Percentiles rank a stretch among this genome's conserved stretches.
Conservation (phyloP, 2,113 vertebrate species). For the Pterophyllum scalare region DNA sequence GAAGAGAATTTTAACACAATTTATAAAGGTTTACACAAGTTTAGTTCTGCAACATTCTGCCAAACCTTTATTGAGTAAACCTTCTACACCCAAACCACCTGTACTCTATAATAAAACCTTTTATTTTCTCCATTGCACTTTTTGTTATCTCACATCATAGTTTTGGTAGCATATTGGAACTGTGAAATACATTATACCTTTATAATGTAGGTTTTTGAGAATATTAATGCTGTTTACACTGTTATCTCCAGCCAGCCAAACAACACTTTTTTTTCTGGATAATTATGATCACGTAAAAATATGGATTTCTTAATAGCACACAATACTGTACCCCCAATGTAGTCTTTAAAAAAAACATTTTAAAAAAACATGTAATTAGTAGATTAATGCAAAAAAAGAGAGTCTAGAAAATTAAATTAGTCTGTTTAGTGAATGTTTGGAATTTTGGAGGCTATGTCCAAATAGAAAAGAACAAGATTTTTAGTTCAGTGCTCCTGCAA, state of each 20-base stretch:
- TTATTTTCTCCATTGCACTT: too few species aligned
- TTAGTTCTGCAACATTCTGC: too few species aligned
- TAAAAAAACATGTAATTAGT: not conserved
- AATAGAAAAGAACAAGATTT: not conserved
- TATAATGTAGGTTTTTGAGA: too few species aligned
- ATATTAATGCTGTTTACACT: too few species aligned
- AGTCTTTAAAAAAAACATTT: not conserved
- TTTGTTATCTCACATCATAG: too few species aligned
- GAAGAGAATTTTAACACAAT: too few species aligned
- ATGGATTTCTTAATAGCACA: not conserved
- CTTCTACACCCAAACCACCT: not conserved
- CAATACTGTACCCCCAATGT: not conserved
- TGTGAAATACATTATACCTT: too few species aligned
- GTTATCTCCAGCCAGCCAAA: not conserved
- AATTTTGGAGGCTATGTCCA: not conserved
- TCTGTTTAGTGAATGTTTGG: not conserved
- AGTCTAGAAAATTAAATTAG: not conserved
- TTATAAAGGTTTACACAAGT: too few species aligned
- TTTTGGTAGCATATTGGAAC: too few species aligned
- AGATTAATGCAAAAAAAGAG: not conserved
- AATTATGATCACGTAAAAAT: not conserved
- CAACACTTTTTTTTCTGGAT: not conserved
- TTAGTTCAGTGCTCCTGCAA: not conserved
- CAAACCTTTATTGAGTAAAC: too few species aligned
- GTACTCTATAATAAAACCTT: rapidly evolving